Base-by-base conservation (phyloP, 2,888 invertebrate genomes). In the Spodoptera littoralis region DNA sequence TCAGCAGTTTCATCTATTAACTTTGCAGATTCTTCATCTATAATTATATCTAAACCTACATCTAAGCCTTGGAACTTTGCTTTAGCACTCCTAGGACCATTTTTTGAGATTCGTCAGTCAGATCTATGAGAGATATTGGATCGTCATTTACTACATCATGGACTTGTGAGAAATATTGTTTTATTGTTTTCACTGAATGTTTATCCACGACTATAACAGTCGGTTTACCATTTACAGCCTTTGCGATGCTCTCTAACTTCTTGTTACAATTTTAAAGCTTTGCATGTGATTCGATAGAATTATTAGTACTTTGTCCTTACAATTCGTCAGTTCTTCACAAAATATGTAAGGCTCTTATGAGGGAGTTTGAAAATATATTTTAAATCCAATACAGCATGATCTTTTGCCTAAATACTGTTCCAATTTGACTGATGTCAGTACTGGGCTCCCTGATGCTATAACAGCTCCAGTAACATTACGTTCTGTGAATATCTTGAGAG, bases 41-140 rank as follows among this genome's bases (percentile, higher is more conserved):
- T n/a, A 1, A 76, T n/a, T n/a, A 48, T n/a, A 43, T 63, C 45
- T 30, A 77, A 50, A 9, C 13, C 44, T 1, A 78, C 12, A 27
- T 67, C 46, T 63, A 55, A 3, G 3, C 62, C 76, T 55, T 77
- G 78, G 41, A 77, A 45, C 18, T 53, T 56, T 6, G 69, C 36
- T 51, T 36, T 48, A 12, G 50, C 47, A 11, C 48, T 0, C 48
- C 41, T 27, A 69, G 41, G 1, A 77, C 24, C 5, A 58, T 54
- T 9, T 47, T 60, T 8, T 55, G 64, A 2, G 69, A 63, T 44
- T 71, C 62, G n/a, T 6, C 2, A 11, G 22, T 65, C 18, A 77
- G 44, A 8, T 75, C 65, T 2, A 30, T 30, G 8, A 74, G 61
- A 5, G 30, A 64, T n/a, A 0, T 55, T 44, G 13, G 42, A 13